Base-by-base conservation (phyloP, 2,113 vertebrate species). In the Leuciscus idus region DNA sequence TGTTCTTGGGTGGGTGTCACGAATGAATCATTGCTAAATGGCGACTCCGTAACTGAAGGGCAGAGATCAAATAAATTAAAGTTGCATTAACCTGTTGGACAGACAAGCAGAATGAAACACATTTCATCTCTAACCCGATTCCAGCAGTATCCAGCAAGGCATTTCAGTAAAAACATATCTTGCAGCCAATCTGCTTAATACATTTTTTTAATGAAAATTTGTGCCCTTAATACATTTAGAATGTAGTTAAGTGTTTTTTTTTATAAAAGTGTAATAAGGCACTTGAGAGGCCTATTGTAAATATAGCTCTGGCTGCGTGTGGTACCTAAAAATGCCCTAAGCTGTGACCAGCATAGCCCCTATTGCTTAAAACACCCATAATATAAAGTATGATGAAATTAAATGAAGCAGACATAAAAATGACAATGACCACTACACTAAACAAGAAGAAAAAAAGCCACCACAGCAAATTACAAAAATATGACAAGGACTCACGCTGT, bases 401-500 rank as follows among this genome's bases (percentile, higher is more conserved):
- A 39, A 23, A 79, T 11, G 52, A 39, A 59, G 21, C 21, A 61
- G 2, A 28, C 36, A 21, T 43, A 72, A 72, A 70, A 39, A 72
- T 6, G 21, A 73, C 70, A 73, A 43, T 21, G 39, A 72, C 9
- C 68, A 23, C 21, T 72, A 11, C 33, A 3, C 0, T 13, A 88
- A 75, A 21, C 26, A 26, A 64, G 19, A 9, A 81, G 10, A 30
- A 84, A 81, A 64, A 83, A n/a, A 75, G 81, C 43, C 83, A 85
- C 74, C 30, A 79, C 43, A 85, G 26, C 43, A 72, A 8, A 30
- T 17, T 15, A 88, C 3, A 33, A 70, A 84, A 33, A 50, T 33
- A 59, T 55, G 72, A 81, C 28, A 79, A 48, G 86, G 94, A 99
- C 98, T 99, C 96, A 99, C 98, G 94, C 97, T 99, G 97, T 99